A percentile compares a stretch with the other conserved stretches of the same genome.
phyloP scores from a whole-genome alignment of 2,888 invertebrate genomes.

The Oscheius onirici region DNA sequence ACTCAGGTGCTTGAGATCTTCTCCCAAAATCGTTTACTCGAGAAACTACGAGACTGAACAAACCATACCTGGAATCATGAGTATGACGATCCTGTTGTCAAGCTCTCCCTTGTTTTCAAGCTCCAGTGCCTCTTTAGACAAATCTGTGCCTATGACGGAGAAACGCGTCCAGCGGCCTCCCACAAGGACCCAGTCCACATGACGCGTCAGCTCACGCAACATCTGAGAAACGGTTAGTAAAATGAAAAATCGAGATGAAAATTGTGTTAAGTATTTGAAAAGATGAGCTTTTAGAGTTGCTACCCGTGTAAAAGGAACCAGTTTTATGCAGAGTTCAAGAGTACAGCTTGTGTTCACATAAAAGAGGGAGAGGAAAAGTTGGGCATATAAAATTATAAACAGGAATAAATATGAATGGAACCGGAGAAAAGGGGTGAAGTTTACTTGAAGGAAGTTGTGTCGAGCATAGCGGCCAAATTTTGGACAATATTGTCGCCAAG shows the following conservation, averaged over 20 bases:
- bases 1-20: too few species aligned
- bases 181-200: conserved; percentile 57
- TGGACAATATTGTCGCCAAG: conserved; percentile 70
- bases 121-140: conserved; percentile 44
- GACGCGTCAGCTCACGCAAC: conserved; percentile 45
- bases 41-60: background rate
- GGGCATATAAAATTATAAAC: background rate
- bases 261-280: conserved; percentile 1
- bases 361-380: background rate
- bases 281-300: conserved; percentile 1
- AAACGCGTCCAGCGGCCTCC: conserved; percentile 61
- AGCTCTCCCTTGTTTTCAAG: conserved; percentile 39
- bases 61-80: conserved; percentile 58
- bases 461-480: conserved; percentile 67
- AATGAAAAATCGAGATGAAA: background rate
- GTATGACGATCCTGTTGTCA: conserved; percentile 50
- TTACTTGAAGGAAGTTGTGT: conserved; percentile 65
- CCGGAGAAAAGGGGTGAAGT: background rate
- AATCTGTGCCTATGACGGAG: conserved; percentile 57
- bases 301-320: background rate
- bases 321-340: conserved; percentile 1
- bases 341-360: background rate
- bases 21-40: too few species aligned
- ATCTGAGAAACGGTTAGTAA: conserved; percentile 21
- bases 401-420: conserved; percentile 7